Percentiles rank a stretch among this genome's conserved stretches.
phyloP scores from a whole-genome alignment of 1,140 invertebrate species.

The Oreohelix idahoensis region DNA sequence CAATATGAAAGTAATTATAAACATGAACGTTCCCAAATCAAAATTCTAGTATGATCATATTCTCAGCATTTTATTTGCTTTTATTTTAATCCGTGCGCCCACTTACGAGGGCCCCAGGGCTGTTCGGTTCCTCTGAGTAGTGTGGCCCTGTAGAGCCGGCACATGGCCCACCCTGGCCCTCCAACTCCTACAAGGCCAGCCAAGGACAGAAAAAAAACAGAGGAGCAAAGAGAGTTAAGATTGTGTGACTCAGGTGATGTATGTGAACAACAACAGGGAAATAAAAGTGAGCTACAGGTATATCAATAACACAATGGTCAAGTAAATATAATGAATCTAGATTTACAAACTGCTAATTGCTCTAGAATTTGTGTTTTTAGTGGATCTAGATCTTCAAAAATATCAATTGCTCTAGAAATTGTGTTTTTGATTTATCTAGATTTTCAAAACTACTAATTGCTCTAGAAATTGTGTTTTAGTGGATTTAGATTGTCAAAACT shows the following conservation, averaged over 20 bases:
- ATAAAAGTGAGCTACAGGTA: background rate
- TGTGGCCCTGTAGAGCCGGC: constrained; percentile 34
- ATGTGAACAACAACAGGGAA: constrained; percentile 14
- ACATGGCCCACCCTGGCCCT: constrained; percentile 16
- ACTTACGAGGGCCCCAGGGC: constrained; percentile 40
- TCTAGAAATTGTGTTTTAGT: too few species aligned
- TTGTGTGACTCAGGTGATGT: background rate
- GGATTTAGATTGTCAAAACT: too few species aligned
- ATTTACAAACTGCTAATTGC: too few species aligned
- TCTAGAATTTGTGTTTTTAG: too few species aligned
- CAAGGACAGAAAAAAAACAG: constrained; percentile 25
- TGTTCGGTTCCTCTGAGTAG: constrained; percentile 41
- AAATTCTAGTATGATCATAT: constrained; percentile 19
- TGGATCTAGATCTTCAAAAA: too few species aligned
- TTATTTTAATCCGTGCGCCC: constrained; percentile 28
- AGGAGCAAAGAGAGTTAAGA: constrained; percentile 17
- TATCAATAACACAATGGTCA: too few species aligned
- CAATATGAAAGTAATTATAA: constrained; percentile 10
- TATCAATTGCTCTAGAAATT: too few species aligned
- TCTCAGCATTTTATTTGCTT: constrained; percentile 7
- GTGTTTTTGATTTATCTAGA: too few species aligned
- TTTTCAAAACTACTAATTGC: too few species aligned
- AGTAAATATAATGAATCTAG: too few species aligned
- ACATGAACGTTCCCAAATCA: constrained; percentile 29
- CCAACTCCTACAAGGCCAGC: constrained; percentile 34